These are phyloP conservation scores for human (Homo sapiens) DNA, from an alignment of 2,113 vertebrate genomes.

Conservation along the genomic window DNA sequence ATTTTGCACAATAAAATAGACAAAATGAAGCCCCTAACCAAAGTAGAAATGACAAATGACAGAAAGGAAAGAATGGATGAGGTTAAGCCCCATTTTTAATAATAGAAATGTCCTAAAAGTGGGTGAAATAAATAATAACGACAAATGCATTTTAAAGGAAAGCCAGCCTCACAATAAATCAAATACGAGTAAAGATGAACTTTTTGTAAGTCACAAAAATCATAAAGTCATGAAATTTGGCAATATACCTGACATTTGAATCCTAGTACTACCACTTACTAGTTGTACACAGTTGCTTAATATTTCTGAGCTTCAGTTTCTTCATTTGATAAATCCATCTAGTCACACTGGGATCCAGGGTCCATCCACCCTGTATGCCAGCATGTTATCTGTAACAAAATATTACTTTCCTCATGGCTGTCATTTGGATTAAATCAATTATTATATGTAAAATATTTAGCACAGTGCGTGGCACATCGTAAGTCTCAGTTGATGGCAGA, in stretches of 20 bases:
- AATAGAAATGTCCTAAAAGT: neutral
- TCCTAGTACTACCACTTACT: neutral
- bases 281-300: neutral
- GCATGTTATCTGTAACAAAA: neutral
- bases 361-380: no score
- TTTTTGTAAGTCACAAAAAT: neutral
- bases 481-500: neutral
- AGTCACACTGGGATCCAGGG: neutral
- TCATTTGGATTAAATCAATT: neutral
- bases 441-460: neutral
- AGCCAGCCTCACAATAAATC: neutral
- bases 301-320: neutral
- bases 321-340: neutral
- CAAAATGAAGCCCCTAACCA: neutral
- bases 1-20: neutral
- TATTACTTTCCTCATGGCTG: neutral
- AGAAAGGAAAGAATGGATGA: neutral
- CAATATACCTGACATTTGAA: neutral
- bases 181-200: neutral
- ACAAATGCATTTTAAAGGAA: neutral
- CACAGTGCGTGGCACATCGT: neutral
- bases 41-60: neutral
- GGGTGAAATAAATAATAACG: neutral
- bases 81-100: neutral
- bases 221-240: neutral